Percentiles rank a stretch among this genome's conserved stretches.
phyloP scores from a whole-genome alignment of 2,113 vertebrate genomes.

The Xenopus borealis region DNA sequence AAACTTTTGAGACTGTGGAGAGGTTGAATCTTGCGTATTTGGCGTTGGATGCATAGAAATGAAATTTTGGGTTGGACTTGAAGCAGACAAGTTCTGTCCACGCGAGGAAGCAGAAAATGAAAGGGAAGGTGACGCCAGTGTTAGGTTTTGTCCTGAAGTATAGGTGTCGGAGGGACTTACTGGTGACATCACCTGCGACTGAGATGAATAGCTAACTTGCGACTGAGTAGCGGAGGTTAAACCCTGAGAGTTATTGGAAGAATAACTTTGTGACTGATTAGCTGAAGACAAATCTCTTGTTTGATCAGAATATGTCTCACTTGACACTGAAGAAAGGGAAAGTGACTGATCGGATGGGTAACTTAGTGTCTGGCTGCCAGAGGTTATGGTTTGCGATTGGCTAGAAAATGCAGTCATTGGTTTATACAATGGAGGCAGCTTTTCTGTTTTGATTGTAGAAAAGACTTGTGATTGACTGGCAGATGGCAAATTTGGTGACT shows the following conservation, averaged over 20 bases:
- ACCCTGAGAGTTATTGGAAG: slow-evolving; percentile 87
- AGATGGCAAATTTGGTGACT: slow-evolving; percentile 74
- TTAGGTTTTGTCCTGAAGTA: slow-evolving; percentile 78
- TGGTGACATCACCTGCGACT: slow-evolving; percentile 80
- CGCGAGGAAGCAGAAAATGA: slow-evolving; percentile 76
- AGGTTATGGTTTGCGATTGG: slow-evolving; percentile 76
- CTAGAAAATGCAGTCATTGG: slow-evolving; percentile 80
- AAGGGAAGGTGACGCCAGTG: slow-evolving; percentile 72
- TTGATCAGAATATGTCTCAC: slow-evolving; percentile 79
- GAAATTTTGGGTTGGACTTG: slow-evolving; percentile 79
- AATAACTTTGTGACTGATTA: slow-evolving; percentile 82
- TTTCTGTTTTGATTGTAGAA: slow-evolving; percentile 78
- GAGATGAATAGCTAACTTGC: slow-evolving; percentile 83
- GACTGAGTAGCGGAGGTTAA: slow-evolving; percentile 78
- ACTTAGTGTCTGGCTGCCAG: slow-evolving; percentile 78
- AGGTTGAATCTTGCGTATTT: slow-evolving; percentile 70
- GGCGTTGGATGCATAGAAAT: slow-evolving; percentile 78
- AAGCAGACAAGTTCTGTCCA: slow-evolving; percentile 72
- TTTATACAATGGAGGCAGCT: slow-evolving; percentile 86
- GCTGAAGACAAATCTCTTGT: slow-evolving; percentile 81
- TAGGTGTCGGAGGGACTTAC: slow-evolving; percentile 85
- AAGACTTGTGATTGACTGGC: slow-evolving; percentile 83
- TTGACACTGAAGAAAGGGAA: slow-evolving; percentile 71
- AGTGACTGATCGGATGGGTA: slow-evolving; percentile 80
- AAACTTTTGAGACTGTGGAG: slow-evolving; percentile 83